Conservation (phyloP, 2,113 vertebrate genomes). For the Opisthocomus hoazin region DNA sequence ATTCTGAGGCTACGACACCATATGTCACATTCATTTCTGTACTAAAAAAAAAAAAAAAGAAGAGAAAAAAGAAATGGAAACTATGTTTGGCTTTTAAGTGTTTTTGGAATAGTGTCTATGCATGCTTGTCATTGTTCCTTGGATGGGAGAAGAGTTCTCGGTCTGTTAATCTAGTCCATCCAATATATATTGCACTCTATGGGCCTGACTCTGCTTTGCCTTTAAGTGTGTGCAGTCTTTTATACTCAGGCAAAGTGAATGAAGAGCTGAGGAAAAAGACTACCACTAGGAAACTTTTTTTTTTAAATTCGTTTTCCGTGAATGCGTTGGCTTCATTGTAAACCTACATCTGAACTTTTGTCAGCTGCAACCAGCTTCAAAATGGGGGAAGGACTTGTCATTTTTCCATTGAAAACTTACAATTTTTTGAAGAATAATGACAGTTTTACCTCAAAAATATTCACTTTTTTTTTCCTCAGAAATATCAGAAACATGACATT, state of each 20-base stretch:
- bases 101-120: conserved; percentile 57
- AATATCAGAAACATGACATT: background rate
- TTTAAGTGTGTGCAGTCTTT: conserved; percentile 8
- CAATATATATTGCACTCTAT: conserved; percentile 12
- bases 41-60: background rate
- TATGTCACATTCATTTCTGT: conserved; percentile 53
- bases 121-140: conserved; percentile 63
- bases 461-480: background rate
- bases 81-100: conserved; percentile 70
- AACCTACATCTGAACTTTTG: background rate
- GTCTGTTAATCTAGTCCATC: conserved; percentile 51
- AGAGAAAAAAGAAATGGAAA: conserved; percentile 64
- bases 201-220: background rate
- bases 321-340: background rate
- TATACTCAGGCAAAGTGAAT: background rate
- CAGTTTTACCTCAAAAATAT: background rate
- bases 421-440: background rate
- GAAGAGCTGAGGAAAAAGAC: conserved; percentile 17
- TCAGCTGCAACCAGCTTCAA: background rate
- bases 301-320: background rate
- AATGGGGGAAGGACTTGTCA: background rate
- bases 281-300: background rate
- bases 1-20: conserved; percentile 64
- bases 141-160: conserved; percentile 25
- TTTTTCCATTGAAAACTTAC: background rate